Conservation (phyloP, 2,113 vertebrate species). For the Mungos mungo region DNA sequence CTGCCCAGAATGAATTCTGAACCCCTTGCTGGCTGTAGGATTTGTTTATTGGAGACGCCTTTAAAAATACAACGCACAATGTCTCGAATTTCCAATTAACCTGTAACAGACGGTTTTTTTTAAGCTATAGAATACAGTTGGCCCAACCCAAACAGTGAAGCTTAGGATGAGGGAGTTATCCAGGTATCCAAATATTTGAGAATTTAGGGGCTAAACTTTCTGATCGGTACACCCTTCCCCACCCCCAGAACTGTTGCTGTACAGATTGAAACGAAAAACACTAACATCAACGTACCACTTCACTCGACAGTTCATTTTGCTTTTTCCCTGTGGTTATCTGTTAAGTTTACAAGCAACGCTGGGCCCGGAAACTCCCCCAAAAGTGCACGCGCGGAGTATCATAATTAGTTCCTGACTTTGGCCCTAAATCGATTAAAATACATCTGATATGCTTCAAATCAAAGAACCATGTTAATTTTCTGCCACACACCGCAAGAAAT, state of each 20-base stretch:
- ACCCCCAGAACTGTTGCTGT: neutral
- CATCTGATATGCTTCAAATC: constrained; percentile 56
- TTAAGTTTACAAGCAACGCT: constrained; percentile 3
- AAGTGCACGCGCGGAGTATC: neutral
- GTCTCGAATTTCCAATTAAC: neutral
- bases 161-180: neutral
- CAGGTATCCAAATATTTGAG: neutral
- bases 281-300: neutral
- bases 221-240: neutral
- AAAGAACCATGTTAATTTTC: constrained; percentile 54
- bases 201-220: neutral
- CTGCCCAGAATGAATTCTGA: neutral
- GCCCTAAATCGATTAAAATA: constrained; percentile 26
- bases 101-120: neutral
- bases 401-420: constrained; percentile 52
- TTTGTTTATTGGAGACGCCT: neutral
- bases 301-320: neutral
- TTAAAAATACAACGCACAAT: neutral
- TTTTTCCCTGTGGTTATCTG: neutral
- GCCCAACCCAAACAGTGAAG: neutral
- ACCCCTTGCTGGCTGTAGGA: neutral
- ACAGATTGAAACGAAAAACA: constrained; percentile 28
- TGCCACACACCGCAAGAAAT: constrained; percentile 63
- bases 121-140: neutral
- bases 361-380: neutral